Base-by-base conservation (phyloP, 30 jellyfish, hydroid and myxozoan species). In the Mastigias papua region DNA sequence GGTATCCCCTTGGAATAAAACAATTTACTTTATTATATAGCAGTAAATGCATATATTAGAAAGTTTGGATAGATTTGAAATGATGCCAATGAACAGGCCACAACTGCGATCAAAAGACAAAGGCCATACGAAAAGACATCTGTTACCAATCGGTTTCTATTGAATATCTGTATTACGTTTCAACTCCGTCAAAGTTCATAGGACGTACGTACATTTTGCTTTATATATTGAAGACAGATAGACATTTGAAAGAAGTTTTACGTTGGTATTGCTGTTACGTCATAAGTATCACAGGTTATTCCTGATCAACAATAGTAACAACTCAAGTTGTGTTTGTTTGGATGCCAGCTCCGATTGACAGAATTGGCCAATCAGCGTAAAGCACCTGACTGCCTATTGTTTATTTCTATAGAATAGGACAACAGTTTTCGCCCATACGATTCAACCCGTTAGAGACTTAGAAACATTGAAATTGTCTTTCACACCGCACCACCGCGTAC, bases 401-500 rank as follows among this genome's bases (percentile, higher is more conserved):
- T 85, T 85, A 57, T 13, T 46, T 42, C 86, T 77, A 70, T 73
- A 72, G 88, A 85, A 69, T 48, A 77, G 88, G 78, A 73, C 94
- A 85, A 85, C 94, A 85, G 73, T 15, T 74, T 34, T 60, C 85
- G 94, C 94, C 50, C 46, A 73, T 85, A 72, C 73, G 73, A 85
- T 73, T 85, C 82, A 76, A 73, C 89, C 95, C 89, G 90, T 88
- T 77, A 88, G 76, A 69, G 96, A 78, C 92, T 88, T 88, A 64
- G 96, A 88, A 78, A 88, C 96, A 88, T 88, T 88, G 96, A 78
- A 78, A 78, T 88, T 29, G 42, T 58, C 90, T 88, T 88, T 88
- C 96, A 78, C 75, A 67, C 72, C 73, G 73, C 88, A 0, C 61
- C n/a, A 50, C 80, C 80, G 73, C 49, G 58, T 35, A 32, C 81